A percentile compares a stretch with the other conserved stretches of the same genome.
Evolutionary conservation across 2,888 invertebrate species (phyloP).

Genomic region (Macrophya alboannulata): DNA sequence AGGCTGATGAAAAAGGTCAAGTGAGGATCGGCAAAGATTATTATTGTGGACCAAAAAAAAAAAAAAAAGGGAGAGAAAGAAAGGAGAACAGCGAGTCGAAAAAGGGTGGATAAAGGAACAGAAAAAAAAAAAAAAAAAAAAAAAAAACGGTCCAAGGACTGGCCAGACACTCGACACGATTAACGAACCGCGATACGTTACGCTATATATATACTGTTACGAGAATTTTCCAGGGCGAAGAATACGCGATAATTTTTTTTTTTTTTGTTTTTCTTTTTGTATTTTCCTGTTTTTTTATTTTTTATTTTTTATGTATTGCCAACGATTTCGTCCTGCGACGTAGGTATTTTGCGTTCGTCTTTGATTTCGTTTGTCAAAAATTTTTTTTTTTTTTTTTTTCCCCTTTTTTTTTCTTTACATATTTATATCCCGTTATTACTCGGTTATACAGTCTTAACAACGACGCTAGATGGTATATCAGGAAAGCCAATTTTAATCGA

Average conservation of each 20-base stretch:
- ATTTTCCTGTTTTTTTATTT: not conserved
- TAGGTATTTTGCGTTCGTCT: slow-evolving; percentile 1
- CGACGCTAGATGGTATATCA: slow-evolving; percentile 30
- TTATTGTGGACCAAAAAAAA: not conserved
- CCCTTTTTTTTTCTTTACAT: not conserved
- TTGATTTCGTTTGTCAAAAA: no score
- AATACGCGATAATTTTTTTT: not conserved
- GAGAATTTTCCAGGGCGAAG: not conserved
- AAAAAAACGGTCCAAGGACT: slow-evolving; percentile 1
- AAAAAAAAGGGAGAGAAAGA: not conserved
- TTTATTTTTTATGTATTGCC: slow-evolving; percentile 9
- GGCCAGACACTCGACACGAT: slow-evolving; percentile 40
- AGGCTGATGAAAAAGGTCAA: not conserved
- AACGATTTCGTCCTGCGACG: slow-evolving; percentile 7
- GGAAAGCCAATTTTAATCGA: slow-evolving; percentile 34
- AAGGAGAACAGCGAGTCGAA: not conserved
- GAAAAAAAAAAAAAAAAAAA: not conserved
- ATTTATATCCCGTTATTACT: not conserved
- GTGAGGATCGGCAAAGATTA: slow-evolving; percentile 7
- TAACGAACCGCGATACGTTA: slow-evolving; percentile 30
- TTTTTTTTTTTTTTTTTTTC: not conserved
- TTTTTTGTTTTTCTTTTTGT: not conserved
- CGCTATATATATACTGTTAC: not conserved
- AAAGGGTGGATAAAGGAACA: not conserved
- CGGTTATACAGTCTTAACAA: slow-evolving; percentile 45